Base-by-base conservation (phyloP, 2,888 invertebrate genomes). In the Tachystola acroxantha region DNA sequence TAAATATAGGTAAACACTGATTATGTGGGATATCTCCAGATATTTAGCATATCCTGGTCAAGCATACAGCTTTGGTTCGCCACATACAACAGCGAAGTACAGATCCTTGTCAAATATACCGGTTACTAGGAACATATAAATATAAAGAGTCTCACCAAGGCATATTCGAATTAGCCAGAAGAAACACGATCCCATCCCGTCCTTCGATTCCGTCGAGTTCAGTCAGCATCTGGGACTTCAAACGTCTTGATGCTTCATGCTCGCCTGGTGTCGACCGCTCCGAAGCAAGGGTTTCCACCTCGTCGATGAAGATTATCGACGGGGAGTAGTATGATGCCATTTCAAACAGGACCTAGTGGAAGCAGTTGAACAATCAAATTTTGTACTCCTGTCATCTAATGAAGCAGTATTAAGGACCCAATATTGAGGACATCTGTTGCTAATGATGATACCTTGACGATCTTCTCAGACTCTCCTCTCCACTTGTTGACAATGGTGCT, bases 401-500 rank as follows among this genome's bases (percentile, higher is more conserved):
- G n/a, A n/a, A n/a, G n/a, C n/a, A n/a, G n/a, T n/a, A n/a, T n/a
- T n/a, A n/a, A n/a, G n/a, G n/a, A n/a, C n/a, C n/a, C n/a, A n/a
- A n/a, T n/a, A n/a, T n/a, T n/a, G n/a, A n/a, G n/a, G n/a, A n/a
- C n/a, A n/a, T n/a, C n/a, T n/a, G n/a, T n/a, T n/a, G n/a, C n/a
- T n/a, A n/a, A n/a, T n/a, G n/a, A n/a, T n/a, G n/a, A n/a, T 60
- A 93, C 94, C 80, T 95, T 92, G 28, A 98, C 89, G 52, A 96
- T 92, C 78, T 97, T 97, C 81, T 98, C 98, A 0, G 97, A 97
- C 54, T 98, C 98, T 0, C 98, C 98, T 19, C 97, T 88, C 97
- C 97, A 98, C 76, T 98, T 98, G 59, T 95, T 96, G n/a, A 97
- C 91, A 28, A 98, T 90, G 2, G 94, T 92, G 57, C 96, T 95